Base-by-base conservation (phyloP, 2,888 invertebrate genomes). In the Drosophila multiciliata region DNA sequence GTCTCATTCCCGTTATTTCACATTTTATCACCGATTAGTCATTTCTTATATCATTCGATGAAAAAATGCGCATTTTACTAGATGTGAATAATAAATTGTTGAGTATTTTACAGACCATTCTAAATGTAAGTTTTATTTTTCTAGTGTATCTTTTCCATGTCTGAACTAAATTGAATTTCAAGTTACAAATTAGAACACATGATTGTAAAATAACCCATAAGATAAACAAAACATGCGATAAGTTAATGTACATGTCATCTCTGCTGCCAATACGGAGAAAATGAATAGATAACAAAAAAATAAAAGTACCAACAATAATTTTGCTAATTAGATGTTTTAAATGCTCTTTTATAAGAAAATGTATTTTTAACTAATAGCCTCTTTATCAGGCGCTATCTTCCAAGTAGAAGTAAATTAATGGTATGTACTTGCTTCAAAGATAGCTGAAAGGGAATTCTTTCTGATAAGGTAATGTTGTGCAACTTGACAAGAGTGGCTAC, bases 201-300 rank as follows among this genome's bases (percentile, higher is more conserved):
- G 59, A 36, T 59, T 40, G 3, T 32, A 26, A 36, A 49, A 57
- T 48, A 26, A 17, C 12, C 20, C 20, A 20, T 4, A 35, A 52
- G 57, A 73, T 73, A 63, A 42, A 49, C 49, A 42, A 4, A 9
- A 6, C 23, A 33, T 32, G 23, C 32, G 77, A 76, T 54, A 76
- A 76, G 63, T 53, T 64, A 6, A 9, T 29, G 45, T 48, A 35
- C 36, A n/a, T 60, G 60, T 52, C 55, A 63, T 75, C 17, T 55
- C 2, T 45, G 12, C 45, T 45, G 65, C 32, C 23, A 71, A 59
- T 59, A 33, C 38, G 12, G 5, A 12, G 32, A 26, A 26, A 40
- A 11, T 15, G 26, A 20, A 35, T 17, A 36, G 15, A 55, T 36
- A 57, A 29, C 4, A 38, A 17, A 8, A 11, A 45, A 40, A 17